phyloP scores from a whole-genome alignment of 2,888 invertebrate genomes.

The Brachynemurus nebulosus region DNA sequence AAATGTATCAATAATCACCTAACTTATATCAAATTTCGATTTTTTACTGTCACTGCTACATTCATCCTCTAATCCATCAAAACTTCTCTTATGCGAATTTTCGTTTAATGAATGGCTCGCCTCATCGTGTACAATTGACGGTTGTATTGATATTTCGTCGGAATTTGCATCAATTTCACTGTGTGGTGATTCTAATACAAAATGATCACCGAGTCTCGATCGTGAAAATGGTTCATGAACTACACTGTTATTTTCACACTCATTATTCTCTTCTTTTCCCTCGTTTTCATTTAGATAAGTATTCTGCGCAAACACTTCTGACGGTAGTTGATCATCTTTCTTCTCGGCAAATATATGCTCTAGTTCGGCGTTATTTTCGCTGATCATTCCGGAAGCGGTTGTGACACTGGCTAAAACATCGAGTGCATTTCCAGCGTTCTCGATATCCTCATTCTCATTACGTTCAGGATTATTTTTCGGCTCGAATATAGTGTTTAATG shows the following conservation, averaged over 20 bases:
- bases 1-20: neutral
- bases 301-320: constrained; percentile 7
- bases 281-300: constrained; percentile 6
- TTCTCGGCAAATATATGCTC: constrained; percentile 1
- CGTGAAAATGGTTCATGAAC: constrained; percentile 7
- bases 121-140: constrained; percentile 25
- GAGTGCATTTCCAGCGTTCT: constrained; percentile 3
- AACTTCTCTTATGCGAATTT: neutral
- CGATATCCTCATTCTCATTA: neutral
- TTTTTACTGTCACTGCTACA: neutral
- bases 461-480: neutral
- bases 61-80: constrained; percentile 1
- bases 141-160: constrained; percentile 30
- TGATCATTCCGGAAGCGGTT: constrained; percentile 4
- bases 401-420: constrained; percentile 9
- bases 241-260: constrained; percentile 6
- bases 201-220: neutral
- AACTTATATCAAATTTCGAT: constrained; percentile 1
- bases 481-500: neutral
- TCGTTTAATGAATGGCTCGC: neutral
- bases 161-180: constrained; percentile 26
- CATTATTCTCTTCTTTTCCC: constrained; percentile 5
- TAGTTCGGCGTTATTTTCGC: neutral
- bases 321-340: constrained; percentile 2
- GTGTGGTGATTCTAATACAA: constrained; percentile 20